Conservation (phyloP, 2,888 invertebrate species). For the Pseudococcus longispinus region DNA sequence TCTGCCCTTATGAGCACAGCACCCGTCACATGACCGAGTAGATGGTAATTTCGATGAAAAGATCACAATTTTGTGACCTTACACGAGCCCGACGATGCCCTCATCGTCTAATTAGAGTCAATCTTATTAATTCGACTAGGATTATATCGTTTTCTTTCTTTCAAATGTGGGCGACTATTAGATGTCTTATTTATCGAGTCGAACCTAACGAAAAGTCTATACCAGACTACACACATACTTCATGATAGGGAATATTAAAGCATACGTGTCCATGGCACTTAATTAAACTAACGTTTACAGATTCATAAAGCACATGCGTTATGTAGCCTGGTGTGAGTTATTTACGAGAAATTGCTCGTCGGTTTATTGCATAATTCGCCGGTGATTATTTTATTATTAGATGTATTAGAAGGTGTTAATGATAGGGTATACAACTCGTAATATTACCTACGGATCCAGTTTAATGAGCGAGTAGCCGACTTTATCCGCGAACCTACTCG, state of each 20-base stretch:
- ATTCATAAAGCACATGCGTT: neutral
- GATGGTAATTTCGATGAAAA: slow-evolving; percentile 38
- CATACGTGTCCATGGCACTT: neutral
- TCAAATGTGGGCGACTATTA: slow-evolving; percentile 21
- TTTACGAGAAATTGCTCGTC: neutral
- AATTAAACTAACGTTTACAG: neutral
- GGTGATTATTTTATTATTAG: neutral
- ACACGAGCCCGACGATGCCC: slow-evolving; percentile 27
- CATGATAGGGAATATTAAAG: neutral
- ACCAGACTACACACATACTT: neutral
- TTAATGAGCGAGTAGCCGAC: neutral
- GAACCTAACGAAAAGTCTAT: neutral
- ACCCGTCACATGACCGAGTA: slow-evolving; percentile 42
- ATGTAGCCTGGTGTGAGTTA: neutral
- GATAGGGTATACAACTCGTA: neutral
- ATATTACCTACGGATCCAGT: neutral
- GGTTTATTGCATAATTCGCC: slow-evolving; percentile 16
- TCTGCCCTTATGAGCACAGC: slow-evolving; percentile 47
- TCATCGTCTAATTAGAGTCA: slow-evolving; percentile 35
- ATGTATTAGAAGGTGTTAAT: slow-evolving; percentile 13
- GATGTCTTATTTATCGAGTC: slow-evolving; percentile 15
- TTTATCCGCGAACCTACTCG: neutral
- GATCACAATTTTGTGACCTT: slow-evolving; percentile 11
- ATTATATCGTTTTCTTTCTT: slow-evolving; percentile 26
- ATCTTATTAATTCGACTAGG: slow-evolving; percentile 29